Conservation (phyloP, 2,888 invertebrate genomes). For the Apamea monoglypha region DNA sequence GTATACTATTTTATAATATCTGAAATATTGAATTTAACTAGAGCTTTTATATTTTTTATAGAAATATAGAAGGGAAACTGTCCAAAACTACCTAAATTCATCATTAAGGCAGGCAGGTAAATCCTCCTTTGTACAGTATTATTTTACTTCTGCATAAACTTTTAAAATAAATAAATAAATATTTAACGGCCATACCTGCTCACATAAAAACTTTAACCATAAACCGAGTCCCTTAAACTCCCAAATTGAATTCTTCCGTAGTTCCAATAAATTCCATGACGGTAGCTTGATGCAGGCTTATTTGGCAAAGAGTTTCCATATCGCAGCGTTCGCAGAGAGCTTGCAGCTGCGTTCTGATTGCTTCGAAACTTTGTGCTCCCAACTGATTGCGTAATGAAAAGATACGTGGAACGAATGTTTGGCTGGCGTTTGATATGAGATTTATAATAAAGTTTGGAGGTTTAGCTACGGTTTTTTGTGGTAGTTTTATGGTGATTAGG, state of each 20-base stretch:
- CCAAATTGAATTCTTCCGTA: constrained; percentile 45
- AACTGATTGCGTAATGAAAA: constrained; percentile 61
- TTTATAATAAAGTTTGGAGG: constrained; percentile 30
- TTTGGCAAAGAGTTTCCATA: constrained; percentile 66
- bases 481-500: constrained; percentile 20
- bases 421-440: constrained; percentile 32
- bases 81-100: neutral
- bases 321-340: constrained; percentile 49
- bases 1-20: neutral
- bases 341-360: constrained; percentile 72
- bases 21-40: neutral
- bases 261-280: constrained; percentile 57
- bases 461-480: neutral
- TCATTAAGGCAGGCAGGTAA: neutral
- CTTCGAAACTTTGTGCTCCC: constrained; percentile 64
- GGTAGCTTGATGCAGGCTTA: constrained; percentile 59
- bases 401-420: constrained; percentile 63
- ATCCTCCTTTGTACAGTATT: neutral
- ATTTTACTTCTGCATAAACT: neutral
- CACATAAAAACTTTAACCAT: constrained; percentile 23
- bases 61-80: neutral
- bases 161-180: neutral
- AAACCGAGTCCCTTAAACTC: constrained; percentile 19
- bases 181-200: constrained; percentile 3
- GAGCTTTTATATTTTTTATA: neutral